A percentile compares a stretch with the other conserved stretches of the same genome.
Evolutionary conservation across 2,888 invertebrate genomes (phyloP).

Genomic region (Craniophora ligustri): DNA sequence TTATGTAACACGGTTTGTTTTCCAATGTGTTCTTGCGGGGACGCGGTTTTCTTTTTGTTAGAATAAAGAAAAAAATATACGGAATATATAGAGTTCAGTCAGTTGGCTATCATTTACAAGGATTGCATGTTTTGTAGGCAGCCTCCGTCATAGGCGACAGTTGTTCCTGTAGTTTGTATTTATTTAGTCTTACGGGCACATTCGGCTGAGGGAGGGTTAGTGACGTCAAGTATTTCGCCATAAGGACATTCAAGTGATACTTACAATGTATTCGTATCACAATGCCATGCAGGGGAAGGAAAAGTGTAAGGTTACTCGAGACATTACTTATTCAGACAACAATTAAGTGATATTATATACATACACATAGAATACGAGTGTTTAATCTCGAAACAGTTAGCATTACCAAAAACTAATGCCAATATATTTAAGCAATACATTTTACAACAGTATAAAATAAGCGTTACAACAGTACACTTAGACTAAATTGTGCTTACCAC

Average conservation of each 20-base stretch:
- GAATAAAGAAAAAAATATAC: conserved; percentile 75
- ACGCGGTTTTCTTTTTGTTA: conserved; percentile 66
- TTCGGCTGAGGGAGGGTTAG: conserved; percentile 56
- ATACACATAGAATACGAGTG: conserved; percentile 37
- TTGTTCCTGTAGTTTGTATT: conserved; percentile 75
- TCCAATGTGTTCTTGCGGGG: conserved; percentile 61
- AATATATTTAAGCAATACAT: no score
- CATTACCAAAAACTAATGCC: no score
- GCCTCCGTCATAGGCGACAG: conserved; percentile 71
- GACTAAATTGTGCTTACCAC: not conserved
- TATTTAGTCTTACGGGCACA: conserved; percentile 72
- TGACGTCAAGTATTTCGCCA: conserved; percentile 61
- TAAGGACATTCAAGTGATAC: conserved; percentile 51
- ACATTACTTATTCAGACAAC: conserved; percentile 34
- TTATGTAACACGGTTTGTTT: conserved; percentile 71
- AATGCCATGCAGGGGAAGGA: conserved; percentile 14
- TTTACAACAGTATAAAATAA: not conserved
- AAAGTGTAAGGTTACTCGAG: conserved; percentile 39
- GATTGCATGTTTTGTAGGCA: conserved; percentile 81
- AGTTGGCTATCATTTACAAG: conserved; percentile 79
- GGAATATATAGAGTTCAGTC: conserved; percentile 75
- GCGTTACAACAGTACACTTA: not conserved
- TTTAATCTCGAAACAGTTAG: conserved; percentile 30
- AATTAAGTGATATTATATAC: conserved; percentile 46
- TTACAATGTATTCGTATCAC: conserved; percentile 48